Percentiles rank a stretch among this genome's conserved stretches.
phyloP scores from a whole-genome alignment of 2,797 vertebrate genomes.

The Acrossocheilus fasciatus region DNA sequence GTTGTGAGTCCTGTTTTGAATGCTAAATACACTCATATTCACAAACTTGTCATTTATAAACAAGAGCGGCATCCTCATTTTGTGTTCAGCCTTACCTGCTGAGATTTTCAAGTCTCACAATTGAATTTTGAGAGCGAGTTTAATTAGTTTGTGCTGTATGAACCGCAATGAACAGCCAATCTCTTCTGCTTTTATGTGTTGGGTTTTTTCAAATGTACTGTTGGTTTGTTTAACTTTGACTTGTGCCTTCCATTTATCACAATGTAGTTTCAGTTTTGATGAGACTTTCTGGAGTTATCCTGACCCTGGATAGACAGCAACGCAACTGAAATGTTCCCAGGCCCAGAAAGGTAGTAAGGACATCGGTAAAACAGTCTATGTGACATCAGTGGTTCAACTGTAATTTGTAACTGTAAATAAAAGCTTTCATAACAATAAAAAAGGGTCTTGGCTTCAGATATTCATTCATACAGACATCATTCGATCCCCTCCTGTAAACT shows the following conservation, averaged over 20 bases:
- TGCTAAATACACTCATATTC: neutral
- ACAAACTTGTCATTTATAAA: neutral
- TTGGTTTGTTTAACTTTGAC: neutral
- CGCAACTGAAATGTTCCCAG: too few species aligned
- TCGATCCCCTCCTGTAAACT: neutral
- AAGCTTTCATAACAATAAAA: neutral
- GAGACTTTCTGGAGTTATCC: neutral
- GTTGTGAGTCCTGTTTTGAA: neutral
- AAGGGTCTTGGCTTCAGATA: neutral
- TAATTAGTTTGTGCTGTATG: neutral
- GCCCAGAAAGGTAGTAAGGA: too few species aligned
- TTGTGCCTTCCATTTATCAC: neutral
- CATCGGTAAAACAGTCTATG: too few species aligned
- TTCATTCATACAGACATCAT: conserved; percentile 3
- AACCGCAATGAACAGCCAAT: neutral
- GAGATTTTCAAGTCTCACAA: neutral
- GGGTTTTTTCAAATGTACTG: neutral
- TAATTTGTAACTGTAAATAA: too few species aligned
- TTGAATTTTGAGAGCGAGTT: neutral
- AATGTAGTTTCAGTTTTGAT: neutral
- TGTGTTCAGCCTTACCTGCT: neutral
- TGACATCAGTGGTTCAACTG: too few species aligned
- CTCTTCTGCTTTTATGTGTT: neutral
- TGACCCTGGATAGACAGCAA: too few species aligned
- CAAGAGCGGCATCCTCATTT: neutral